Evolutionary conservation across 2,797 vertebrate genomes (phyloP), one percentile per base, ranked within the genome.

Genomic region (Pseudochirops cupreus): DNA sequence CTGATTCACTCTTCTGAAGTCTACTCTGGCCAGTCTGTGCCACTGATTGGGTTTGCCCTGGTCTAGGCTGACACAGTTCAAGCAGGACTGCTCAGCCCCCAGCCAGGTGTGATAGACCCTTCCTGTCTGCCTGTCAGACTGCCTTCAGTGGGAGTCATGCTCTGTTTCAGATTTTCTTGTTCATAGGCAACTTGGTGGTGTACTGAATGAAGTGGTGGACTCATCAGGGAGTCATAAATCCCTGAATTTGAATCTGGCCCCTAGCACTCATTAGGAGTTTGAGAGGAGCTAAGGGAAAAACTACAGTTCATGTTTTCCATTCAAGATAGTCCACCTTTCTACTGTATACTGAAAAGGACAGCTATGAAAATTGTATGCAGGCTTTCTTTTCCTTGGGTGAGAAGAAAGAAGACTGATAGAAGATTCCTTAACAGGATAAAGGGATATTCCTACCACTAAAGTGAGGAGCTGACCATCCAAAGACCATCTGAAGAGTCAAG

Each of bases 331-430:
- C 13, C n/a, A 28, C 52, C 16, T 7, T 0, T 29, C 7, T 29
- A 26, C 29, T 93, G 53, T 46, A 91, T 56, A 54, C n/a, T 0
- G 5, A 90, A 62, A 82, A 31, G 58, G 56, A 55, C 26, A 4
- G 29, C 33, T 3, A 93, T 14, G 96, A 9, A 94, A 54, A 6
- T 92, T 89, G 54, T 3, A 67, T 52, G 12, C 53, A 31, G 0
- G 28, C n/a, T 24, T 52, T 95, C 89, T 39, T 87, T 91, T 82
- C 55, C 6, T 55, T 89, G 95, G 46, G 7, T 82, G 92, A 93
- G 14, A 93, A 39, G 52, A 67, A 56, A 46, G n/a, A 5, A 93
- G 92, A 54, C 92, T 33, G 1, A 46, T n/a, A 82, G 56, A 58
- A 93, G 95, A 87, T 94, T 90, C 16, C 0, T 18, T 18, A 54